These are phyloP conservation scores for Orchesella cincta DNA, from an alignment of 1,140 invertebrate genomes.

Conservation along the genomic window DNA sequence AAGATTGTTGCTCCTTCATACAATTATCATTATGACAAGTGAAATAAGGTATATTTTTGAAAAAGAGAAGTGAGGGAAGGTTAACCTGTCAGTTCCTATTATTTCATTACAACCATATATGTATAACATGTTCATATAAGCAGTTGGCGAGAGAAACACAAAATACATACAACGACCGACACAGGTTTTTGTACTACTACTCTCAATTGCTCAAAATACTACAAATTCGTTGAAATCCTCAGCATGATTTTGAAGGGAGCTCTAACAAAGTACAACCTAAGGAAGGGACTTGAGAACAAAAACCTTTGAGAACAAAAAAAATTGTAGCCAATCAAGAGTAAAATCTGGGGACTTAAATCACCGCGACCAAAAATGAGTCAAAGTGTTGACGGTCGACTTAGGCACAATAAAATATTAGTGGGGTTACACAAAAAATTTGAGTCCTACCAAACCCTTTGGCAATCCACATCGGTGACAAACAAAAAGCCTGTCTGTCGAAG, in stretches of 20 bases:
- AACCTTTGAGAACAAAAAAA: neutral
- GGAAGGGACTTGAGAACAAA: neutral
- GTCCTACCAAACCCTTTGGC: too few species aligned
- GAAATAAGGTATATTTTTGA: slow-evolving; percentile 14
- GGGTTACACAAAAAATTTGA: too few species aligned
- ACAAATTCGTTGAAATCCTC: neutral
- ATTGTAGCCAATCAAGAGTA: slow-evolving; percentile 7
- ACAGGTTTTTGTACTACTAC: too few species aligned
- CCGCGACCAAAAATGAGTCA: slow-evolving; percentile 5
- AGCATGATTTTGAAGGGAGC: neutral
- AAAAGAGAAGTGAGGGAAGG: slow-evolving; percentile 20
- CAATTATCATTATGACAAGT: slow-evolving; percentile 26
- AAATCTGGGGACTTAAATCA: slow-evolving; percentile 15
- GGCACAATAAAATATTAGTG: too few species aligned
- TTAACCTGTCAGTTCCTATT: slow-evolving; percentile 23
- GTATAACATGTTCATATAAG: too few species aligned
- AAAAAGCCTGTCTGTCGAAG: too few species aligned
- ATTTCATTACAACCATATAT: too few species aligned
- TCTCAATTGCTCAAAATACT: neutral
- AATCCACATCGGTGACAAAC: too few species aligned
- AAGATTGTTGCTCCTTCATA: neutral
- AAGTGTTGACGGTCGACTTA: slow-evolving; percentile 19
- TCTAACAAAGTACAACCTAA: neutral
- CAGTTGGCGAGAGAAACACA: too few species aligned
- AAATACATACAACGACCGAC: too few species aligned